phyloP scores from a whole-genome alignment of 1,140 invertebrate genomes.

The Saccostrea echinata region DNA sequence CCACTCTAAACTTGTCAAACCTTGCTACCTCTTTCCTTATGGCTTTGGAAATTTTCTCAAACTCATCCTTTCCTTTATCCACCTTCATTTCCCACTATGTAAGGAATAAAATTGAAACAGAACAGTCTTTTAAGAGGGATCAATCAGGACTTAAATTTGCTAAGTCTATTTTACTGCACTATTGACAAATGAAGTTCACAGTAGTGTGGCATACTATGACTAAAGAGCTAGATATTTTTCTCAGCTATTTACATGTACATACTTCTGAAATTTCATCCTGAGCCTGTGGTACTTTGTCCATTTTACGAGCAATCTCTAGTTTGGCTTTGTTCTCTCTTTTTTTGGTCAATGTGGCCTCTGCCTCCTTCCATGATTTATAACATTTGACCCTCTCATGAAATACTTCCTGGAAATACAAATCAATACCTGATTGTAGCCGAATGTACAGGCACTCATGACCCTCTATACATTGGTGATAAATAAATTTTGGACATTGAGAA shows the following conservation, averaged over 20 bases:
- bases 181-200: background rate
- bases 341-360: constrained; percentile 95
- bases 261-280: constrained; percentile 95
- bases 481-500: no score
- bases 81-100: constrained; percentile 95
- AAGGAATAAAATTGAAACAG: background rate
- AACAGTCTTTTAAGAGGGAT: background rate
- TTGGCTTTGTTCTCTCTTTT: constrained; percentile 96
- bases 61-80: constrained; percentile 96
- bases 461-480: no score
- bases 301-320: constrained; percentile 91
- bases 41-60: constrained; percentile 96
- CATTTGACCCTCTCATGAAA: constrained; percentile 98
- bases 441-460: background rate
- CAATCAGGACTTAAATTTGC: background rate
- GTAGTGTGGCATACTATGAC: no score
- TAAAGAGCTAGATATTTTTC: background rate
- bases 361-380: constrained; percentile 98
- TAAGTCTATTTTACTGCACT: background rate
- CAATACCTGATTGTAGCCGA: background rate
- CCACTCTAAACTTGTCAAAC: constrained; percentile 92
- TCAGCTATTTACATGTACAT: constrained; percentile 59
- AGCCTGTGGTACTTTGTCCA: constrained; percentile 93
- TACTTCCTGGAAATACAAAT: constrained; percentile 86
- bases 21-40: constrained; percentile 97